Conservation (phyloP, 2,113 vertebrate species). For the Leucopternis melanops region DNA sequence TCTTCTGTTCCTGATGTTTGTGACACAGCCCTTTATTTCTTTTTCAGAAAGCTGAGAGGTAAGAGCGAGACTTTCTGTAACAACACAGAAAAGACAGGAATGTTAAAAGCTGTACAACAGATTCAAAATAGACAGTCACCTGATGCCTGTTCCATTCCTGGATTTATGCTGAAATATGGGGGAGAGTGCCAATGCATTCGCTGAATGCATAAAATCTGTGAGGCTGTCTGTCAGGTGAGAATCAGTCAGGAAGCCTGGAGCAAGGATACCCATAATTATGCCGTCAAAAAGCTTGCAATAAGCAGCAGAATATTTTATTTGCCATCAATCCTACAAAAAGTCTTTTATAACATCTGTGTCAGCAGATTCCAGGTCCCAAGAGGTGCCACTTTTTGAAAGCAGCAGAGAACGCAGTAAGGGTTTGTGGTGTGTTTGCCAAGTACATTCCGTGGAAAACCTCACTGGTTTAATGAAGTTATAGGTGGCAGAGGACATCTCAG, state of each 20-base stretch:
- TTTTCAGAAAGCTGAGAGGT: conserved; percentile 18
- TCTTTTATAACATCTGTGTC: conserved; percentile 55
- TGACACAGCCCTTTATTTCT: background rate
- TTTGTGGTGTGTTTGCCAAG: conserved; percentile 12
- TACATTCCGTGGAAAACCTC: conserved; percentile 32
- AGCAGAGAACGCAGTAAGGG: conserved; percentile 44
- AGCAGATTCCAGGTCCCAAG: conserved; percentile 63
- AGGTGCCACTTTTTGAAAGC: conserved; percentile 53
- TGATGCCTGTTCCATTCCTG: conserved; percentile 16
- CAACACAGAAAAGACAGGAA: background rate
- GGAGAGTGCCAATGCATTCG: background rate
- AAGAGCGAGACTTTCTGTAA: background rate
- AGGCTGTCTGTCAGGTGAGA: conserved; percentile 27
- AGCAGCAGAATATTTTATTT: conserved; percentile 60
- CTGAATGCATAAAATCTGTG: conserved; percentile 29
- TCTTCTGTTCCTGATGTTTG: background rate
- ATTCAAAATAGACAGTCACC: background rate
- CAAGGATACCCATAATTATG: conserved; percentile 48
- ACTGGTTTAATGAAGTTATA: conserved; percentile 48
- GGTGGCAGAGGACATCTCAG: background rate
- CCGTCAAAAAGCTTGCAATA: conserved; percentile 42
- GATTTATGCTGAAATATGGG: conserved; percentile 30
- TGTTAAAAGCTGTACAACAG: background rate
- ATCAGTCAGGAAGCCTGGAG: conserved; percentile 36
- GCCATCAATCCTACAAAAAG: conserved; percentile 46